Percentiles rank a stretch among this genome's conserved stretches.
Evolutionary conservation across 1,140 invertebrate genomes (phyloP).

Genomic region (Drosophila mojavensis): DNA sequence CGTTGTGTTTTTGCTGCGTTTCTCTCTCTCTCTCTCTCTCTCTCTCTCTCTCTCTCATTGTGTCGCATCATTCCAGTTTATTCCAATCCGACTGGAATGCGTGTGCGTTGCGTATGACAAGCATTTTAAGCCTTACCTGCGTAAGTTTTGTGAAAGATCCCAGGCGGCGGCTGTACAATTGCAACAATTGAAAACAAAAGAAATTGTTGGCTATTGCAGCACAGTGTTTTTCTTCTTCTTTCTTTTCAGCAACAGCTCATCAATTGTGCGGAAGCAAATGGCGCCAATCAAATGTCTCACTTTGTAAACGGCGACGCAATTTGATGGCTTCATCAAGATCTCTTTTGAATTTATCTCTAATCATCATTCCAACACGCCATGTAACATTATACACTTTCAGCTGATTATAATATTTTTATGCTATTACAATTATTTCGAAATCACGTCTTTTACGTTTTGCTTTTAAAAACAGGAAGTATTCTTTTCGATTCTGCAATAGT

Average conservation of each 20-base stretch:
- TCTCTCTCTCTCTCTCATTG: conserved; percentile 2
- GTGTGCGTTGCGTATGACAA: conserved; percentile 48
- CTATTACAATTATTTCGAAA: too few species aligned
- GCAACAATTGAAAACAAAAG: conserved; percentile 35
- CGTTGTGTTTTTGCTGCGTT: conserved; percentile 8
- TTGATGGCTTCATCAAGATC: conserved; percentile 21
- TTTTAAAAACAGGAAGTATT: too few species aligned
- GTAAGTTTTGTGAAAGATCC: conserved; percentile 23
- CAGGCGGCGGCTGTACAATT: conserved; percentile 30
- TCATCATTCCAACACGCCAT: neutral
- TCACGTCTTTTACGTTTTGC: too few species aligned
- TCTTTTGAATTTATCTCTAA: neutral
- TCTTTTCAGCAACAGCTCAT: conserved; percentile 2
- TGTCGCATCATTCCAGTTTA: conserved; percentile 31
- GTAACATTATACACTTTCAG: neutral
- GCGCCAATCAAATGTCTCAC: conserved; percentile 32
- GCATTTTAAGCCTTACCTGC: conserved; percentile 19
- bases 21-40: neutral
- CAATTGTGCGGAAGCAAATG: conserved; percentile 31
- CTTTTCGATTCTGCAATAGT: too few species aligned
- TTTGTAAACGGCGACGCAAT: conserved; percentile 24
- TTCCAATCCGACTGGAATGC: conserved; percentile 31
- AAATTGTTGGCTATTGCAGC: conserved; percentile 36
- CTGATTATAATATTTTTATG: too few species aligned
- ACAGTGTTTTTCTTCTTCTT: neutral